Conservation (phyloP, 2,888 invertebrate genomes). For the Lasioglossum marginatum region DNA sequence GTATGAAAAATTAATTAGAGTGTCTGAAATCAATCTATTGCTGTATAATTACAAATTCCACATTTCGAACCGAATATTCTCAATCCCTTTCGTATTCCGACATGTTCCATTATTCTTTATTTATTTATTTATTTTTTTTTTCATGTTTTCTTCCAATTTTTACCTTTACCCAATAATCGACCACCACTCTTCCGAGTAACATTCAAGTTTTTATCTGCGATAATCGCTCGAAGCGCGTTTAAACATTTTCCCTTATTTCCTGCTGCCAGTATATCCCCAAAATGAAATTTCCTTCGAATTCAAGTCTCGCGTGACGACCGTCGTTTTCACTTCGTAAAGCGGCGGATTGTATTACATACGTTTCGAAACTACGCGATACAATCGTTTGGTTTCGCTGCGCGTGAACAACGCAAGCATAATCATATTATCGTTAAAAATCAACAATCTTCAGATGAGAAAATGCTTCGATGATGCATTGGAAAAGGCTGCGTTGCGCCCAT, state of each 20-base stretch:
- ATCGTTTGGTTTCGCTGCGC: conserved; percentile 61
- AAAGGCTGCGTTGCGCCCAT: conserved; percentile 76
- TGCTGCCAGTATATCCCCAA: conserved; percentile 43
- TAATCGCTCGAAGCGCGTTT: conserved; percentile 29
- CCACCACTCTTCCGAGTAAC: conserved; percentile 43
- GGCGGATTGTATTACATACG: conserved; percentile 55
- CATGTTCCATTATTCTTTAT: conserved; percentile 26
- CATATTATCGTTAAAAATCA: conserved; percentile 69
- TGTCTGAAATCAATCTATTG: conserved; percentile 54
- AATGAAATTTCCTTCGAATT: conserved; percentile 61
- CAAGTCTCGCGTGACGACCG: conserved; percentile 43
- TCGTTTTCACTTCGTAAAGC: conserved; percentile 13
- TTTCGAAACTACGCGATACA: conserved; percentile 64
- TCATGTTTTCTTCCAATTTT: conserved; percentile 12
- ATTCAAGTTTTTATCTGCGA: conserved; percentile 25
- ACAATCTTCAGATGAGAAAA: conserved; percentile 72
- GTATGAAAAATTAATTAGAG: conserved; percentile 61
- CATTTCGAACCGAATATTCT: conserved; percentile 38
- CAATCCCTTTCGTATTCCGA: conserved; percentile 40
- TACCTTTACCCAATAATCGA: conserved; percentile 45
- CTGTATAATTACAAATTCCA: conserved; percentile 53
- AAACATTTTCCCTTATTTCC: conserved; percentile 35
- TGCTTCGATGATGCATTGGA: conserved; percentile 73
- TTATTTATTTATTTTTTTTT: not conserved
- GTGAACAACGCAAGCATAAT: conserved; percentile 71